A percentile compares a stretch with the other conserved stretches of the same genome.
These are phyloP conservation scores for Adelognathus sp. DNA, from an alignment of 2,888 invertebrate genomes.

Conservation along the genomic window DNA sequence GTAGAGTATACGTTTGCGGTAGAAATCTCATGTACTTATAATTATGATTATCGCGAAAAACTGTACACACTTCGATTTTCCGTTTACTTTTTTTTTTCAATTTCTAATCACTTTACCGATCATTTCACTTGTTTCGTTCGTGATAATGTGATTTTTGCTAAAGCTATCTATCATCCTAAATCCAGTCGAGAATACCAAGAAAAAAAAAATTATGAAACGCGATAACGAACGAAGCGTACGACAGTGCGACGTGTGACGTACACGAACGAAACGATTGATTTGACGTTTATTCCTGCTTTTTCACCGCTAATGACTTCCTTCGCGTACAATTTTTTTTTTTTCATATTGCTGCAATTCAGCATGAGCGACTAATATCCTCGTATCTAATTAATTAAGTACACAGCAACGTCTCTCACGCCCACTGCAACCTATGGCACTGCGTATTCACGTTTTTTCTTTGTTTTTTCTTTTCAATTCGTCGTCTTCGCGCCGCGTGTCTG, in stretches of 20 bases:
- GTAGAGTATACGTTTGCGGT: conserved; percentile 10
- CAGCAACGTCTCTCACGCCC: conserved; percentile 76
- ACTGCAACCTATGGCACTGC: conserved; percentile 80
- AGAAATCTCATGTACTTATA: conserved; percentile 37
- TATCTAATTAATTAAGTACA: conserved; percentile 78
- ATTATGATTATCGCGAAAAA: conserved; percentile 39
- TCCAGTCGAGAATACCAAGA: conserved; percentile 55
- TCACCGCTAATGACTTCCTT: neutral
- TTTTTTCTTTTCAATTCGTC: too few species aligned
- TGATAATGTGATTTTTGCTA: conserved; percentile 33
- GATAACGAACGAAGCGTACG: conserved; percentile 48
- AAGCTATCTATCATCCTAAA: conserved; percentile 54
- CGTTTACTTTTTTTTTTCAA: neutral
- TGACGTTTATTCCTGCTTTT: neutral
- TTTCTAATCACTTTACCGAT: neutral
- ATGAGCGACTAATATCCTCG: conserved; percentile 47
- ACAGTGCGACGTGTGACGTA: conserved; percentile 54
- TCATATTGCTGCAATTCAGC: neutral
- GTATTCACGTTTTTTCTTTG: conserved; percentile 80
- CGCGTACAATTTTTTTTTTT: neutral
- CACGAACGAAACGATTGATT: conserved; percentile 35
- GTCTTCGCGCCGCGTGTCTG: conserved; percentile 40
- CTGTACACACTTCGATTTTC: conserved; percentile 32
- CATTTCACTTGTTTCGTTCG: conserved; percentile 6
- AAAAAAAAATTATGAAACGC: too few species aligned